Percentiles rank a stretch among this genome's conserved stretches.
Conservation (phyloP, 2,797 vertebrate species). For the Sebastes steindachneri region DNA sequence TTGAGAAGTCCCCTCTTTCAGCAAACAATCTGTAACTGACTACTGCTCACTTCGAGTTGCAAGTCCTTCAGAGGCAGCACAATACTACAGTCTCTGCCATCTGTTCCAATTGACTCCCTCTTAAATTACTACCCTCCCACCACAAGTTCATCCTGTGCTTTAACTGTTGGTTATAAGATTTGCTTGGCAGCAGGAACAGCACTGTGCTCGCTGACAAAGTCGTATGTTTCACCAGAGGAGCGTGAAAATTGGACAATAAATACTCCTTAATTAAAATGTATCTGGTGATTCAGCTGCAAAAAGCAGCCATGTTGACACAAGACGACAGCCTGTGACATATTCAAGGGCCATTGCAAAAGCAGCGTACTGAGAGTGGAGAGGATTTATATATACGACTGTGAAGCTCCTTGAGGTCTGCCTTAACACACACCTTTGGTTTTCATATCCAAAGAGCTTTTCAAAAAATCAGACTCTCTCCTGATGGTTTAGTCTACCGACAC, state of each 20-base stretch:
- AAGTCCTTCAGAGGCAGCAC: conserved; percentile 35
- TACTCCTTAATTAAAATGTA: conserved; percentile 36
- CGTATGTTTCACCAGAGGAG: conserved; percentile 42
- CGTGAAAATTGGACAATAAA: conserved; percentile 51
- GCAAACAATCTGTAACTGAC: conserved; percentile 54
- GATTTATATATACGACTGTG: conserved; percentile 2
- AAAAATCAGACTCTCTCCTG: conserved; percentile 16
- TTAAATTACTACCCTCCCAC: conserved; percentile 67
- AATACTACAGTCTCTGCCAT: conserved; percentile 51
- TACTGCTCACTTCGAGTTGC: conserved; percentile 23
- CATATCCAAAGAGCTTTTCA: conserved; percentile 29
- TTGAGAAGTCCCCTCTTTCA: conserved; percentile 40
- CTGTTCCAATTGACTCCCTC: conserved; percentile 56
- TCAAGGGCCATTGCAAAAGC: conserved; percentile 17
- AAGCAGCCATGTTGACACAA: conserved; percentile 7
- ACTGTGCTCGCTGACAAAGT: conserved; percentile 29
- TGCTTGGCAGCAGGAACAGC: conserved; percentile 50
- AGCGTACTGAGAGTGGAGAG: background rate
- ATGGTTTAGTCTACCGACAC: conserved; percentile 38
- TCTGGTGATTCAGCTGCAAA: conserved; percentile 20
- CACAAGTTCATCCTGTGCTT: conserved; percentile 54
- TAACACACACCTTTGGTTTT: conserved; percentile 30
- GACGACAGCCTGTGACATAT: conserved; percentile 22
- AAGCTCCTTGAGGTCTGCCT: conserved; percentile 17
- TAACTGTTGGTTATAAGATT: conserved; percentile 68